Base-by-base conservation (phyloP, 2,797 vertebrate species). In the Dryobates pubescens region DNA sequence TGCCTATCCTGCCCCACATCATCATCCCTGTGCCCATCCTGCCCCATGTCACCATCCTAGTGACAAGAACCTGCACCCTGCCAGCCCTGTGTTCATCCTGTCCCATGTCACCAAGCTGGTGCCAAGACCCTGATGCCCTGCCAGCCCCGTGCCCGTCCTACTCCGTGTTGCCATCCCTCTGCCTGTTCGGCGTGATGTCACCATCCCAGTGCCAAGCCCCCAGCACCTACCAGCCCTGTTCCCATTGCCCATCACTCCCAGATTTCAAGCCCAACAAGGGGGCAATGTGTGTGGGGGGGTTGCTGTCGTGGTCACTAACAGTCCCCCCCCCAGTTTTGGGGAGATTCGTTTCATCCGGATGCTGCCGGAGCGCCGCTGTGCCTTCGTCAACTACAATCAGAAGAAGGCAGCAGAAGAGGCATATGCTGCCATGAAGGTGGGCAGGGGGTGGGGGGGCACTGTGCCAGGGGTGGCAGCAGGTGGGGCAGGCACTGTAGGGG, bases 281-380 rank as follows among this genome's bases (percentile, higher is more conserved):
- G 15, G 23, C 3, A 10, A 34, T 9, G 7, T 3, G 7, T 7
- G 4, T 4, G 13, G 3, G 6, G 7, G 17, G 27, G 26, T 29
- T 45, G 27, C 17, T 26, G 51, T 26, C 4, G 13, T 5, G 7
- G 34, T 10, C 20, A 10, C 26, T 57, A 26, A 64, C 7, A 0
- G 4, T 32, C 22, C 30, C 13, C 29, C 29, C 41, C 12, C 0
- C 67, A 94, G 95, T 11, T 95, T 93, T 0, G 95, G 93, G 61
- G 90, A 89, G 57, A 93, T 96, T 57, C 68, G 7, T 17, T 96
- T 67, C 5, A 4, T 95, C 27, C 88, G 92, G 24, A 8, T 85
- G 79, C 79, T 96, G 10, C 79, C 36, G 0, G 41, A 38, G 11
- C 38, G 85, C 1, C 88, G 0, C 69, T 95, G 95, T 1, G 93